These are phyloP conservation scores for Semnornis frantzii DNA, from an alignment of 2,113 vertebrate species.

Conservation along the genomic window DNA sequence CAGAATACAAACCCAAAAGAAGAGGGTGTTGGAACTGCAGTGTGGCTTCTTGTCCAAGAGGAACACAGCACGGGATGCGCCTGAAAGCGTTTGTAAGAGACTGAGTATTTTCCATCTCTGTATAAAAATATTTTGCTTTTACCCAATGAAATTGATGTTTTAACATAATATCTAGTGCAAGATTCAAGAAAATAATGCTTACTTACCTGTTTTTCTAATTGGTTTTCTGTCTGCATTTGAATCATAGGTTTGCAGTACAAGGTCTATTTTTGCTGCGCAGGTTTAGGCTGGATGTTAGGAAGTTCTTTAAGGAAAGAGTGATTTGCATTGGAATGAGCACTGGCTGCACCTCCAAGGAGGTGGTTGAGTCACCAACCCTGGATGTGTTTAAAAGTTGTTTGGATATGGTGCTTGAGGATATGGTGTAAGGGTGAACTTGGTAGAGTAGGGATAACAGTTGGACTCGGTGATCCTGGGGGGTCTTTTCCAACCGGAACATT, in stretches of 20 bases:
- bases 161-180: neutral
- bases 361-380: too few relatives aligned
- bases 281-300: too few relatives aligned
- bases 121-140: neutral
- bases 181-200: neutral
- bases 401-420: too few relatives aligned
- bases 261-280: neutral
- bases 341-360: too few relatives aligned
- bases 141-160: neutral
- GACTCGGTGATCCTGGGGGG: too few relatives aligned
- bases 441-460: too few relatives aligned
- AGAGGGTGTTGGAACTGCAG: neutral
- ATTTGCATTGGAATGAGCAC: too few relatives aligned
- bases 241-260: neutral
- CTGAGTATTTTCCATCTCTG: neutral
- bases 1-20: neutral
- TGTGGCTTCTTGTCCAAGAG: too few relatives aligned
- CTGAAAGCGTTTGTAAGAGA: neutral
- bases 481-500: too few relatives aligned
- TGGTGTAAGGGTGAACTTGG: too few relatives aligned
- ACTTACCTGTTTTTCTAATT: neutral
- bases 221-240: neutral
- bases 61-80: neutral
- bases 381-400: too few relatives aligned
- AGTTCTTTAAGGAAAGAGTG: too few relatives aligned